A percentile compares a stretch with the other conserved stretches of the same genome.
These are phyloP conservation scores for Desmophyllum pertusum DNA, from an alignment of 92 coral and sea anemone species.

Conservation along the genomic window DNA sequence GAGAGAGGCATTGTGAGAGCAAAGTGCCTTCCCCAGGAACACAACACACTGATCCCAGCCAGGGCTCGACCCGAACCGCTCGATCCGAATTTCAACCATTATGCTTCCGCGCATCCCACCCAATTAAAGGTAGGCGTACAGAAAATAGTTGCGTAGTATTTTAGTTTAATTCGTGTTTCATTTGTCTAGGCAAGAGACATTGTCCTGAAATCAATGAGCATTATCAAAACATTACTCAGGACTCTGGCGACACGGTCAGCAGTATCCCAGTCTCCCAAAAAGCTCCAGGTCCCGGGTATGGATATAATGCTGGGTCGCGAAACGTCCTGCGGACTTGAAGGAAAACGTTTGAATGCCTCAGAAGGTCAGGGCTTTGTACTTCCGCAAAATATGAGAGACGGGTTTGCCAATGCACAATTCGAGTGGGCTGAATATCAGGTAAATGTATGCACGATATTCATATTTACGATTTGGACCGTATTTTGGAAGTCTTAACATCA, in stretches of 20 bases:
- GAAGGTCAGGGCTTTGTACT: conserved; percentile 2
- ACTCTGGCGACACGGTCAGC: conserved; percentile 12
- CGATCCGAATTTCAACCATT: no score
- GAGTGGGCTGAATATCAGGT: conserved; percentile 25
- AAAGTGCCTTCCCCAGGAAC: no score
- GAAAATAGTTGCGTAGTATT: neutral
- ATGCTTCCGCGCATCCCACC: no score
- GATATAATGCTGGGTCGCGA: conserved; percentile 18
- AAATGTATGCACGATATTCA: neutral
- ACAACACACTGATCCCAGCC: no score
- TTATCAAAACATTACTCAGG: neutral
- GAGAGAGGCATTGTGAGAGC: no score
- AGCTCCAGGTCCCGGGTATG: conserved; percentile 11
- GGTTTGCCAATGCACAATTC: neutral
- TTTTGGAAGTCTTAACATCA: no score
- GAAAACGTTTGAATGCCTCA: neutral
- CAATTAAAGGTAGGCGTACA: neutral
- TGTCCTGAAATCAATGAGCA: neutral
- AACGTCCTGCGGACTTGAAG: conserved; percentile 14
- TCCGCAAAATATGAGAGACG: conserved; percentile 11
- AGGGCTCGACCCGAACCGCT: no score
- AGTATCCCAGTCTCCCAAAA: conserved; percentile 25
- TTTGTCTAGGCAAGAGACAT: conserved; percentile 16
- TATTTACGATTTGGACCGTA: no score
- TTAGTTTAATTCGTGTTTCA: neutral